Evolutionary conservation across 2,113 vertebrate genomes (phyloP).

Genomic region (Cololabis saira): DNA sequence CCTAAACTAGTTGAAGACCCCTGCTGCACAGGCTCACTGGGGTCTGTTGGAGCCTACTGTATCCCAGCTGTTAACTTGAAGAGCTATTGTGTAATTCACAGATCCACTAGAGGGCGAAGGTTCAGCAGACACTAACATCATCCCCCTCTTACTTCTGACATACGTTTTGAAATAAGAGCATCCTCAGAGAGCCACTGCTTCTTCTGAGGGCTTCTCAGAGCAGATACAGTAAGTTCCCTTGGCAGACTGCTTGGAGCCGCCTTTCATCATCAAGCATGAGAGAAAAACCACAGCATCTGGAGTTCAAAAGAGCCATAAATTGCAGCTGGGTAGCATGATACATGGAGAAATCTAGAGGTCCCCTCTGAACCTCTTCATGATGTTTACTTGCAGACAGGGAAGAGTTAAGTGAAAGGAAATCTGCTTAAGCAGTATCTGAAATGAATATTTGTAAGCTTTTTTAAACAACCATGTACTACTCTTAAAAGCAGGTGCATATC

Average conservation of each 20-base stretch:
- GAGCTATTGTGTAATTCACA: too few relatives aligned
- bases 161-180: slow-evolving; percentile 10
- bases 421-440: too few relatives aligned
- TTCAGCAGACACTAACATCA: too few relatives aligned
- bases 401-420: slow-evolving; percentile 22
- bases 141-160: too few relatives aligned
- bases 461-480: too few relatives aligned
- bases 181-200: background rate
- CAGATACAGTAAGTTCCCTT: slow-evolving; percentile 51
- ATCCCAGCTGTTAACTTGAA: too few relatives aligned
- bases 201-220: slow-evolving; percentile 10
- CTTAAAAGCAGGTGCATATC: too few relatives aligned
- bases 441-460: background rate
- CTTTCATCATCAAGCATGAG: slow-evolving; percentile 46
- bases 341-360: slow-evolving; percentile 34
- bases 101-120: too few relatives aligned
- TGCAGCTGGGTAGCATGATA: slow-evolving; percentile 45
- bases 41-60: too few relatives aligned
- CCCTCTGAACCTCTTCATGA: slow-evolving; percentile 42
- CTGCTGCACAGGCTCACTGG: too few relatives aligned
- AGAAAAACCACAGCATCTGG: slow-evolving; percentile 74
- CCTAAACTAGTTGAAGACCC: too few relatives aligned
- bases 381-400: slow-evolving; percentile 49
- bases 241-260: slow-evolving; percentile 66
- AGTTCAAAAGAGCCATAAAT: slow-evolving; percentile 68